These are phyloP conservation scores for Pleuronectes platessa DNA, from an alignment of 2,113 vertebrate genomes.

Conservation along the genomic window DNA sequence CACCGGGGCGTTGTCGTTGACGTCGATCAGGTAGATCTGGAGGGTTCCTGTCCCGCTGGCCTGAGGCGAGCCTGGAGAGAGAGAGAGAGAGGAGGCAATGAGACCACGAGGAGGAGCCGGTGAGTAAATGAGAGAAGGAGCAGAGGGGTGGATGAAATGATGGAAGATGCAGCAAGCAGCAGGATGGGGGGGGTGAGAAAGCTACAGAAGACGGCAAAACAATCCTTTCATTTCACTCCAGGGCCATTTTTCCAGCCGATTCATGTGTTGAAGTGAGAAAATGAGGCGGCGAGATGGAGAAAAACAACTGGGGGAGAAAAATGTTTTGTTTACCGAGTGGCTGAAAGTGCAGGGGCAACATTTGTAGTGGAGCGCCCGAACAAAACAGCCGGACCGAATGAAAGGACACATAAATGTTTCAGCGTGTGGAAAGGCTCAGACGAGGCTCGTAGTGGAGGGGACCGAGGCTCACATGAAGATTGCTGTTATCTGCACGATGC, in stretches of 20 bases:
- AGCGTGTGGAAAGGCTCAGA: slow-evolving; percentile 28
- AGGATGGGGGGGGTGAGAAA: slow-evolving; percentile 7
- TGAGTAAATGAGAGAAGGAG: neutral
- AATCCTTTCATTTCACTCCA: slow-evolving; percentile 30
- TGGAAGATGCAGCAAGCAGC: neutral
- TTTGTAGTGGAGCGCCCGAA: slow-evolving; percentile 39
- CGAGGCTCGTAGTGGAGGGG: slow-evolving; percentile 18
- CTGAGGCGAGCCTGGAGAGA: slow-evolving; percentile 73
- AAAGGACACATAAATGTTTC: slow-evolving; percentile 60
- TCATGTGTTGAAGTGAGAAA: slow-evolving; percentile 41
- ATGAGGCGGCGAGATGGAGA: slow-evolving; percentile 15
- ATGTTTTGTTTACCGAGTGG: slow-evolving; percentile 39
- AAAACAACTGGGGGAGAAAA: slow-evolving; percentile 30
- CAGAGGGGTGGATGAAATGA: slow-evolving; percentile 28
- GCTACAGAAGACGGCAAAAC: slow-evolving; percentile 19
- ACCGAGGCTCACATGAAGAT: slow-evolving; percentile 38
- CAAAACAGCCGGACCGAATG: slow-evolving; percentile 62
- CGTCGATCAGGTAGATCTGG: slow-evolving; percentile 96
- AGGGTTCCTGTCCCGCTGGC: slow-evolving; percentile 96
- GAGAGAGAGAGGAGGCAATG: neutral
- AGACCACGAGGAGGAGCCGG: neutral
- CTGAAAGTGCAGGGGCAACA: slow-evolving; percentile 38
- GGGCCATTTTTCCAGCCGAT: slow-evolving; percentile 8
- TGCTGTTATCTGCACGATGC: slow-evolving; percentile 52
- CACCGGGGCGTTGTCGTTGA: slow-evolving; percentile 95